These are phyloP conservation scores for Papilio xuthus DNA, from an alignment of 1,140 invertebrate species.

Conservation along the genomic window DNA sequence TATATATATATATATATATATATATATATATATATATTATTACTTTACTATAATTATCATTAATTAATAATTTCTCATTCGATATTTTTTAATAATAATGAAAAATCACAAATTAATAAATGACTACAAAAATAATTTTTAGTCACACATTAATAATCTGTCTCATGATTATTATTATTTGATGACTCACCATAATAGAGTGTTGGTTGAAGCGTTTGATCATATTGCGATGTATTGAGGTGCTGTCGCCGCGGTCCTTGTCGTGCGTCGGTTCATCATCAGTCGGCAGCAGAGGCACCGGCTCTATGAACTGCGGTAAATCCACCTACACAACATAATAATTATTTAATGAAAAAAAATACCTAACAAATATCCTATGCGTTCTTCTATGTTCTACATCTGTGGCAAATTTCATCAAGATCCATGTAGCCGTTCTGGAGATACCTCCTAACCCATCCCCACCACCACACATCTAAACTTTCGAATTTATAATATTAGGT, in stretches of 20 bases:
- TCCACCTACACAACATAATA: slow-evolving; percentile 87
- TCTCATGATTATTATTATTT: neutral
- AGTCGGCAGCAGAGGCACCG: slow-evolving; percentile 86
- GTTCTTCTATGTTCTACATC: too few relatives aligned
- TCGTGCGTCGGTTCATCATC: slow-evolving; percentile 83
- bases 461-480: too few relatives aligned
- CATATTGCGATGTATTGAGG: slow-evolving; percentile 94
- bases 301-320: slow-evolving; percentile 90
- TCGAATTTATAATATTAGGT: too few relatives aligned
- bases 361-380: too few relatives aligned
- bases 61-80: neutral
- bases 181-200: slow-evolving; percentile 88
- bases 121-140: neutral
- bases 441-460: too few relatives aligned
- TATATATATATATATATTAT: too few relatives aligned
- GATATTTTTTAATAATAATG: neutral
- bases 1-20: too few relatives aligned
- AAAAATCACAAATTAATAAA: neutral
- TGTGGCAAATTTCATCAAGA: too few relatives aligned
- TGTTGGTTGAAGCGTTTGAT: slow-evolving; percentile 98
- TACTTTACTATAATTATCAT: neutral
- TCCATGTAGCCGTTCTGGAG: too few relatives aligned
- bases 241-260: slow-evolving; percentile 83
- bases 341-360: too few relatives aligned
- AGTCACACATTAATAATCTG: neutral